These are phyloP conservation scores for Prionailurus viverrinus DNA, from an alignment of 2,113 vertebrate genomes.

Conservation along the genomic window DNA sequence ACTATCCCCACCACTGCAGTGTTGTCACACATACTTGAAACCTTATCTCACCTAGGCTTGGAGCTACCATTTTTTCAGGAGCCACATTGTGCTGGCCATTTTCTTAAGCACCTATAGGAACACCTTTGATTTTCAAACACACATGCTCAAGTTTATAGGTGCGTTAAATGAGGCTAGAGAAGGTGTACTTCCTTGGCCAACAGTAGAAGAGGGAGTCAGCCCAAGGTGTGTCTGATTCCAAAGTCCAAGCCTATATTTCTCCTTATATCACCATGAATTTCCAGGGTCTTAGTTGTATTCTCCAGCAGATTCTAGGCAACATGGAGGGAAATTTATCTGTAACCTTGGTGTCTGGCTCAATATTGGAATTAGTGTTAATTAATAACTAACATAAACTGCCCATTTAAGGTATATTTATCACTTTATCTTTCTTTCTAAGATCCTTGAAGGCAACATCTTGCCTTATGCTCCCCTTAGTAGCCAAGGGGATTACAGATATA, in stretches of 20 bases:
- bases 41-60: background rate
- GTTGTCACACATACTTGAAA: background rate
- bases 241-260: background rate
- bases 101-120: background rate
- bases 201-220: background rate
- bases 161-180: background rate
- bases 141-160: background rate
- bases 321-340: background rate
- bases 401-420: background rate
- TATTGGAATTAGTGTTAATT: background rate
- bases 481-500: background rate
- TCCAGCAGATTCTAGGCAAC: background rate
- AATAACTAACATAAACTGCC: background rate
- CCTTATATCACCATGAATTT: background rate
- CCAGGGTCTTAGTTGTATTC: background rate
- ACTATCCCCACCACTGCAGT: fast-evolving
- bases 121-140: conserved; percentile 15
- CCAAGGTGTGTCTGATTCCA: background rate
- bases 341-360: background rate
- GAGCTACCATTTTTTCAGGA: background rate
- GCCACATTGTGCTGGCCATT: background rate
- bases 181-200: background rate
- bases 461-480: background rate
- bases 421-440: background rate
- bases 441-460: background rate